Evolutionary conservation across 92 coral and sea anemone species (phyloP), one percentile per base, ranked within the genome.

Genomic region (Scolanthus callimorphus): DNA sequence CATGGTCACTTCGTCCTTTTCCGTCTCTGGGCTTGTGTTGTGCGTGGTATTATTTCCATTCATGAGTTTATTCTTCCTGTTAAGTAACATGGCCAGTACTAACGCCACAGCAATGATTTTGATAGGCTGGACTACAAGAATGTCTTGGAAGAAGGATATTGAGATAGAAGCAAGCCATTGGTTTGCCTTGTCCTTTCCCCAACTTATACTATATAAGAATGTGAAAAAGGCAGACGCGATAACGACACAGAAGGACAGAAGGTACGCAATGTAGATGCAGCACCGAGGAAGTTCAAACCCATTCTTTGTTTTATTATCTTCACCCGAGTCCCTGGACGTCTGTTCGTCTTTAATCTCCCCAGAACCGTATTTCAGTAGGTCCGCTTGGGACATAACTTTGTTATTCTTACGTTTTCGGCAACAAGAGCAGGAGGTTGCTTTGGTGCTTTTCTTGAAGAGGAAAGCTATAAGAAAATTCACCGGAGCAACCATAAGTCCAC

Each of bases 101-200:
- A 65, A 25, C 13, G 83, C 84, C 48, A 67, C 59, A 0, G 76
- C 22, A 20, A 85, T 70, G 2, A 76, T 79, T 52, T 78, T 69
- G 9, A 53, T 49, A 20, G 88, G 88, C 38, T 82, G 85, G 24
- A 82, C 27, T 30, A 80, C 72, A 20, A 77, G 28, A 25, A 81
- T 69, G 41, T 81, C 88, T 28, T 81, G 79, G 0, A 60, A 45
- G 51, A 48, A 43, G 9, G 88, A 81, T 9, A 81, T 60, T 38
- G 66, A 47, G 63, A 77, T 70, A 3, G 79, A 81, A 4, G 85
- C 54, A 9, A 81, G 59, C 88, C 88, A 81, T 45, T 78, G 86
- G 31, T 81, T 65, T 13, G 78, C 73, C 24, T 59, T 39, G 0
- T 76, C 85, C 31, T 76, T 63, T 4, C 85, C 88, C 88, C 88